Conservation (phyloP, 2,113 vertebrate species). For the Planiliza haematocheilus region DNA sequence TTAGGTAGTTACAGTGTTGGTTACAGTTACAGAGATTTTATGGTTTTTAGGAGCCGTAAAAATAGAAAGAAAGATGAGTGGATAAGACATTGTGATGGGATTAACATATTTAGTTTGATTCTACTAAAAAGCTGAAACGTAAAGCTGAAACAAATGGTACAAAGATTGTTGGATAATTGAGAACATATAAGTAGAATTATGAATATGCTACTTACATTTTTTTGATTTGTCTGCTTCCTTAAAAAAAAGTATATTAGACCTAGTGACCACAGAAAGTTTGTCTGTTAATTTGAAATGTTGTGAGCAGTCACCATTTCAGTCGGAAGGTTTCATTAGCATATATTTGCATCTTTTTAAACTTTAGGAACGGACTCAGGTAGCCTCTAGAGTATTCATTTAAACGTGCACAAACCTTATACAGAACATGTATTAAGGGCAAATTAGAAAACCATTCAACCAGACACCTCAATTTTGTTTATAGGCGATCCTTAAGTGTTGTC, state of each 20-base stretch:
- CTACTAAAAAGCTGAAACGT: no score
- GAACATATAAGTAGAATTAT: not conserved
- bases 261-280: not conserved
- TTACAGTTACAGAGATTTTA: not conserved
- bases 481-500: slow-evolving; percentile 18
- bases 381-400: not conserved
- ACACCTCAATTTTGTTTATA: slow-evolving; percentile 11
- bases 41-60: not conserved
- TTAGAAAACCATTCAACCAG: not conserved
- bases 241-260: not conserved
- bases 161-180: no score
- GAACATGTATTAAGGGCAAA: no score
- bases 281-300: not conserved
- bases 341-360: not conserved
- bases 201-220: not conserved
- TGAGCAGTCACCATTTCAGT: not conserved
- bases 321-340: not conserved
- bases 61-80: not conserved
- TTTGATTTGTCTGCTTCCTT: not conserved
- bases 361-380: not conserved
- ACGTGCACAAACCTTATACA: not conserved
- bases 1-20: not conserved
- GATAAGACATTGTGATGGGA: no score
- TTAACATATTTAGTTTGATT: no score
- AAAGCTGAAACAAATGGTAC: no score